Base-by-base conservation (phyloP, 2,888 invertebrate genomes). In the Argynnis bischoffii region DNA sequence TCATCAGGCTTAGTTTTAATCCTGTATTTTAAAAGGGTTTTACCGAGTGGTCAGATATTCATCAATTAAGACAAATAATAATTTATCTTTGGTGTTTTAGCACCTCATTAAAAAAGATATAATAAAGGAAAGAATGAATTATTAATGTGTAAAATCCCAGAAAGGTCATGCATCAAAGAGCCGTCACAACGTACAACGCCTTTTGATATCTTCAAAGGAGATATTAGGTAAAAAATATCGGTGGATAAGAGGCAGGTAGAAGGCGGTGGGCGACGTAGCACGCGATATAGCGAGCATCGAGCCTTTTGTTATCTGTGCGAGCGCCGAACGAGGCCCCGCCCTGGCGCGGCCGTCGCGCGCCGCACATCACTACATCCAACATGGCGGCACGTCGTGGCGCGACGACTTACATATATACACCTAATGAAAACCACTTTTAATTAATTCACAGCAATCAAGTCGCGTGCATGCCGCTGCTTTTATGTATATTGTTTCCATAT, bases 391-490 rank as follows among this genome's bases (percentile, higher is more conserved):
- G 70, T 53, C 74, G 73, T 75, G 70, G 71, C 71, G 66, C 72
- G 69, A 71, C 73, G 71, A 72, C 81, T 74, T 89, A n/a, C n/a
- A n/a, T n/a, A 88, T 89, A 89, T 87, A 81, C 80, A 84, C 85
- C 86, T 89, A 89, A 91, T 89, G 89, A 91, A 91, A 90, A 85
- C 85, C 90, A 90, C 89, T 90, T 78, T 79, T 91, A 91, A 92
- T 92, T 91, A 92, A 91, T 92, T 89, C 92, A 87, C 90, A 87
- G 88, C 89, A 89, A 91, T 91, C 91, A 86, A 83, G 84, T 84
- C 84, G 80, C 80, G 81, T 80, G 81, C 84, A 83, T 79, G 81
- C 77, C 85, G 80, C 82, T 80, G 88, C 87, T 90, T 91, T 92
- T 90, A 92, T 86, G 88, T 90, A 91, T 90, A 91, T 91, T 89